Conservation (phyloP, 2,888 invertebrate genomes). For the Tribolium freemani region DNA sequence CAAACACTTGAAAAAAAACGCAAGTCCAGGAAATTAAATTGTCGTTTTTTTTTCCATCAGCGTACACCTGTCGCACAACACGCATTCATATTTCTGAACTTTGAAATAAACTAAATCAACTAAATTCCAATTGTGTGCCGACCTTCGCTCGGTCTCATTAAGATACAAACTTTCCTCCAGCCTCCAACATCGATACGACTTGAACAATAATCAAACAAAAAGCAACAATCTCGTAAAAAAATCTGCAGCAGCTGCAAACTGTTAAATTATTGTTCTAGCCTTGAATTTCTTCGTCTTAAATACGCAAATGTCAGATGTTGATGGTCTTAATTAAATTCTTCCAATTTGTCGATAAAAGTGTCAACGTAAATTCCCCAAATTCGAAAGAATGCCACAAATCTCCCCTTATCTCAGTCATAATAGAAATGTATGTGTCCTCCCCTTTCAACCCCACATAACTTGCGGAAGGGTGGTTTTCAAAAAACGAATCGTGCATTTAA, state of each 20-base stretch:
- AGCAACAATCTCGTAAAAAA: conserved; percentile 9
- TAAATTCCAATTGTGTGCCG: not conserved
- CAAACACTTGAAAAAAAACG: not conserved
- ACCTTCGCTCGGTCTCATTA: conserved; percentile 22
- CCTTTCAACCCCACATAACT: not conserved
- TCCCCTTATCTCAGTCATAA: conserved; percentile 29
- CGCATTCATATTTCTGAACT: too few species aligned
- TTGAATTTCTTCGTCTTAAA: conserved; percentile 22
- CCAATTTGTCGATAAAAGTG: conserved; percentile 30
- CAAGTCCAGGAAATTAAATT: conserved; percentile 25
- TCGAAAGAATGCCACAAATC: conserved; percentile 23
- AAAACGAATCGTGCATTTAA: conserved; percentile 20
- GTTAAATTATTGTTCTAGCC: conserved; percentile 32
- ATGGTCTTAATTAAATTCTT: conserved; percentile 6
- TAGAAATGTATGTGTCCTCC: conserved; percentile 21
- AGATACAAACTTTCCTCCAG: conserved; percentile 15
- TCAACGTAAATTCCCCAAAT: conserved; percentile 16
- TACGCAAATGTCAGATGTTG: conserved; percentile 16
- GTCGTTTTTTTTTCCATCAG: conserved; percentile 3
- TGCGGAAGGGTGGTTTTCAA: conserved; percentile 15
- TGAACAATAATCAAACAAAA: conserved; percentile 19
- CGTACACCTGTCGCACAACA: conserved; percentile 13
- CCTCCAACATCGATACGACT: conserved; percentile 8
- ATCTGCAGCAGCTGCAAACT: conserved; percentile 16
- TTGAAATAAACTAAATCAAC: too few species aligned